Base-by-base conservation (phyloP, 2,888 invertebrate genomes). In the Acrocyrtus sp. region DNA sequence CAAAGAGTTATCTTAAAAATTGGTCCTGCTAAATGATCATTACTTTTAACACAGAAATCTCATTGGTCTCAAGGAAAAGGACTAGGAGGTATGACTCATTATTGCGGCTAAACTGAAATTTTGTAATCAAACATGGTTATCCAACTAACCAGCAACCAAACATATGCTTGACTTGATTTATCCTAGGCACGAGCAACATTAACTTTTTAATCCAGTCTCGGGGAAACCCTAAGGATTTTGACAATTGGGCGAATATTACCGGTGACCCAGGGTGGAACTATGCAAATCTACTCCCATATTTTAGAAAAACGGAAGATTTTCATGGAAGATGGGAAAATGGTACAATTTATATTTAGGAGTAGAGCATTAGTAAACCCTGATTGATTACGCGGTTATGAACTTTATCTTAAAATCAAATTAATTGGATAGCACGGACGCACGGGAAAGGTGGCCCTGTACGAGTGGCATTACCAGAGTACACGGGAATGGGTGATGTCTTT, bases 31-130 rank as follows among this genome's bases (percentile, higher is more conserved):
- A 43, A 19, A 61, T 43, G 51, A 5, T 41, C 19, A 21, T 45
- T 39, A 17, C 50, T 24, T 41, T 48, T 56, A 47, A 39, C 12
- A 24, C 51, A 76, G 78, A 74, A 75, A 72, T 75, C 75, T 26
- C 77, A 78, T 29, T 78, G 77, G 77, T 75, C 75, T 22, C 77
- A 78, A 72, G 77, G 77, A 22, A 75, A 74, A 53, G 77, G 77
- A 19, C 62, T 78, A 24, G 77, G 77, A 57, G 76, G 76, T 72
- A 29, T 47, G 22, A 12, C 24, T 47, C 17, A 15, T 22, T 41
- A 2, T 41, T 41, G 15, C 41, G n/a, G 15, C n/a, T 24, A 22
- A n/a, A 6, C 10, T n/a, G n/a, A n/a, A n/a, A 21, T 12, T 34
- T 43, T 53, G 10, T 10, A 26, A n/a, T 19, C 10, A 24, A 53